Base-by-base conservation (phyloP, 1,140 invertebrate species). In the Temnothorax curvispinosus region DNA sequence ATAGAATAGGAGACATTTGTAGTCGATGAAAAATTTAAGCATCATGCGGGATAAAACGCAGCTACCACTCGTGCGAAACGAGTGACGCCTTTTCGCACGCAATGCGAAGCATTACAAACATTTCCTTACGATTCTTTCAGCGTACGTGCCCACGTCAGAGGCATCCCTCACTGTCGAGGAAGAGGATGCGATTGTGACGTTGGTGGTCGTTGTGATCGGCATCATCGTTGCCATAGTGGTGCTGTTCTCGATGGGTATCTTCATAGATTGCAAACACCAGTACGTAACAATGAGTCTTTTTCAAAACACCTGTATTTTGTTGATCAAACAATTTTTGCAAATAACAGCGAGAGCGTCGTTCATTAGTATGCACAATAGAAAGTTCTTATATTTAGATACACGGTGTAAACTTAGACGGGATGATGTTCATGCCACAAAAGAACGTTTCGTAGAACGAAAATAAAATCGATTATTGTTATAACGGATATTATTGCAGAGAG, bases 231-330 rank as follows among this genome's bases (percentile, higher is more conserved):
- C 96, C 5, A 96, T 97, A 77, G 94, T 96, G 3, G 87, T 95
- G 13, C 94, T 97, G 15, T 97, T 97, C 87, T 94, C 95, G 7
- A 94, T 97, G 77, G 96, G 96, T 64, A 93, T 97, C n/a, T 96
- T 97, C 21, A 96, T 97, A 35, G 96, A 96, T 78, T 96, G 94
- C 89, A 93, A 93, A 86, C 94, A 96, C 52, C 95, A 96, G 96
- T 96, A 91, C 94, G 95, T 95, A 58, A 74, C 0, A 64, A 82
- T 65, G 15, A 35, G 1, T n/a, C 44, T 50, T 84, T 58, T 58
- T 60, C 1, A 44, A 74, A 82, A 74, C 18, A 60, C 21, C 3
- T 56, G 52, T 9, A 35, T 75, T 76, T 54, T 69, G n/a, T 38
- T 74, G 4, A 64, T 8, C 41, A 69, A 44, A 32, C 21, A 47